Evolutionary conservation across 1,140 invertebrate species (phyloP).

Genomic region (Drosophila santomea): DNA sequence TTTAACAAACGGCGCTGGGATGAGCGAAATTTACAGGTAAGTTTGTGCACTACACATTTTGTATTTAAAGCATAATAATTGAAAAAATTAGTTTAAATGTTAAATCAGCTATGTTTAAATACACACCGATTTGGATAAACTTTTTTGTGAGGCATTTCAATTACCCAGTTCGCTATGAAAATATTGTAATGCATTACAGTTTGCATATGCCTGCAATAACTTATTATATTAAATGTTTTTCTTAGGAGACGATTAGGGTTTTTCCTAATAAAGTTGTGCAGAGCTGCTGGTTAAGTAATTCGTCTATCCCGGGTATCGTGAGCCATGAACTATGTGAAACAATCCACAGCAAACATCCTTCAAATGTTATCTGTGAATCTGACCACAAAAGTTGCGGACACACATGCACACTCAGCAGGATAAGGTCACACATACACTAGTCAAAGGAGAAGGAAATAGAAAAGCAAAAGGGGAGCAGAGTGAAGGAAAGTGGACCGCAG

Average conservation of each 20-base stretch:
- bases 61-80: neutral
- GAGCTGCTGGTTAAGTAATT: conserved; percentile 19
- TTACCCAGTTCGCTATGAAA: too few species aligned
- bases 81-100: too few species aligned
- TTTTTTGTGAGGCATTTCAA: too few species aligned
- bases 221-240: too few species aligned
- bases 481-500: conserved; percentile 45
- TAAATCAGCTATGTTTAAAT: too few species aligned
- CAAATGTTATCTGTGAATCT: conserved; percentile 26
- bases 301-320: conserved; percentile 3
- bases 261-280: neutral
- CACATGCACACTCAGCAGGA: conserved; percentile 5
- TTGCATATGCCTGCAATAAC: too few species aligned
- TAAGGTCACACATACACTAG: neutral
- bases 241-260: neutral
- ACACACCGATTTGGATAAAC: too few species aligned
- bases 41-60: neutral
- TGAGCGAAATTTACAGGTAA: neutral
- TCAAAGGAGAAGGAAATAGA: neutral
- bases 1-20: neutral
- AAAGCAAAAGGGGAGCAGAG: neutral
- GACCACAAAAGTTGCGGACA: conserved; percentile 13
- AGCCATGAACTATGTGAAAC: conserved; percentile 13
- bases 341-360: conserved; percentile 29
- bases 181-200: too few species aligned